Percentiles rank a stretch among this genome's conserved stretches.
These are phyloP conservation scores for Lysandra coridon DNA, from an alignment of 2,888 invertebrate species.

Conservation along the genomic window DNA sequence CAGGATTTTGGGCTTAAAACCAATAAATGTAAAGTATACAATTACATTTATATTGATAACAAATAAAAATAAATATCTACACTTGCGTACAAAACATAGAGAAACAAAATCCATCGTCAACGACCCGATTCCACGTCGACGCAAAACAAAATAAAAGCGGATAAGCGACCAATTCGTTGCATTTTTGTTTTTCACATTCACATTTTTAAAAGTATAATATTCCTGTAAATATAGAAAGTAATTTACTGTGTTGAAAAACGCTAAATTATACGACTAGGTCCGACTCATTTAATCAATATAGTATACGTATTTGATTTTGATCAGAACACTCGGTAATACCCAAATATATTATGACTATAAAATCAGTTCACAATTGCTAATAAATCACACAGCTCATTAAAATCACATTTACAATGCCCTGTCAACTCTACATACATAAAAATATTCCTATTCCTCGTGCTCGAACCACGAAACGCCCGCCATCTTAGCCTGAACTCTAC, in stretches of 20 bases:
- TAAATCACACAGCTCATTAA: slow-evolving; percentile 55
- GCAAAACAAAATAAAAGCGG: background rate
- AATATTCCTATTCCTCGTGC: slow-evolving; percentile 56
- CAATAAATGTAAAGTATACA: too few relatives aligned
- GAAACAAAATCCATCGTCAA: background rate
- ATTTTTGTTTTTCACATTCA: background rate
- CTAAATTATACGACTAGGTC: background rate
- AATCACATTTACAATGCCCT: slow-evolving; percentile 54
- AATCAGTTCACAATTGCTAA: slow-evolving; percentile 40
- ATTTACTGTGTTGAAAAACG: background rate
- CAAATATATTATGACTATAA: slow-evolving; percentile 11
- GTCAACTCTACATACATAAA: slow-evolving; percentile 57
- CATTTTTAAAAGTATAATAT: background rate
- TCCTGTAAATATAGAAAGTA: background rate
- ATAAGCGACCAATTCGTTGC: background rate
- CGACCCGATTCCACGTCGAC: background rate
- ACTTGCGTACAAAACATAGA: background rate
- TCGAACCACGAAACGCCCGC: slow-evolving; percentile 52
- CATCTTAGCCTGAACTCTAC: slow-evolving; percentile 45
- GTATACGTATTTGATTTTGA: background rate
- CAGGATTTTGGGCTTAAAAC: too few relatives aligned
- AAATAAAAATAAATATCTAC: background rate
- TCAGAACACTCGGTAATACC: slow-evolving; percentile 7
- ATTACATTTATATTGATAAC: background rate
- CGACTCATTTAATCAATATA: background rate